Evolutionary conservation across 2,797 vertebrate genomes (phyloP).

Genomic region (Pelobates cultripes): DNA sequence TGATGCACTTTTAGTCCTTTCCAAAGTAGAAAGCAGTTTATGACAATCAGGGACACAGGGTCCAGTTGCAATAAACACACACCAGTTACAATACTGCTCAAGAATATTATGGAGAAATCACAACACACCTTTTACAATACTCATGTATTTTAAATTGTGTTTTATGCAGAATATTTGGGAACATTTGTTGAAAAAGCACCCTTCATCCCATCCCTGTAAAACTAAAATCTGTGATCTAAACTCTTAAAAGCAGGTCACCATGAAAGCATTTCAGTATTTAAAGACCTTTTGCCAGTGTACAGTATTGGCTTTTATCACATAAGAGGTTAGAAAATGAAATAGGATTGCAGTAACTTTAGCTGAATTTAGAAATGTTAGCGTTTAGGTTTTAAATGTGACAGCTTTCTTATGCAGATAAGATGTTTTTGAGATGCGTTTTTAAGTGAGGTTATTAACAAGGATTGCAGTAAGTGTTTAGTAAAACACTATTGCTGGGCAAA

Average conservation of each 20-base stretch:
- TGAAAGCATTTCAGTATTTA: slow-evolving; percentile 28
- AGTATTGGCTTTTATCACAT: slow-evolving; percentile 12
- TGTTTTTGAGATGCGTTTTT: slow-evolving; percentile 16
- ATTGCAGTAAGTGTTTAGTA: background rate
- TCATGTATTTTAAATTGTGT: no score
- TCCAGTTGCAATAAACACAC: no score
- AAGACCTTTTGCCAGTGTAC: slow-evolving; percentile 2
- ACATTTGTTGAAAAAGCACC: no score
- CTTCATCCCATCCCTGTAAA: background rate
- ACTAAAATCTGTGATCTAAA: background rate
- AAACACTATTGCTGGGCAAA: background rate
- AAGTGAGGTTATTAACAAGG: background rate
- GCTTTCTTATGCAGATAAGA: slow-evolving; percentile 27
- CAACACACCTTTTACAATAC: no score
- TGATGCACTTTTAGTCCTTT: no score
- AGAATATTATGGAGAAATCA: no score
- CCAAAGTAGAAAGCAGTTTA: no score
- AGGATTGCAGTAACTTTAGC: slow-evolving; percentile 5
- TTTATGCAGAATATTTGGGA: no score
- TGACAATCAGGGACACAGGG: no score
- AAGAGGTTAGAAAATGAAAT: slow-evolving; percentile 5
- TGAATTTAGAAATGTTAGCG: slow-evolving; percentile 11
- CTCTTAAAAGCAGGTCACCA: slow-evolving; percentile 19
- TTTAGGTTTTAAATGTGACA: slow-evolving; percentile 25
- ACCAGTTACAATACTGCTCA: no score